Percentiles rank a stretch among this genome's conserved stretches.
These are phyloP conservation scores for Macrosoma leucophasiata DNA, from an alignment of 2,888 invertebrate species.

Conservation along the genomic window DNA sequence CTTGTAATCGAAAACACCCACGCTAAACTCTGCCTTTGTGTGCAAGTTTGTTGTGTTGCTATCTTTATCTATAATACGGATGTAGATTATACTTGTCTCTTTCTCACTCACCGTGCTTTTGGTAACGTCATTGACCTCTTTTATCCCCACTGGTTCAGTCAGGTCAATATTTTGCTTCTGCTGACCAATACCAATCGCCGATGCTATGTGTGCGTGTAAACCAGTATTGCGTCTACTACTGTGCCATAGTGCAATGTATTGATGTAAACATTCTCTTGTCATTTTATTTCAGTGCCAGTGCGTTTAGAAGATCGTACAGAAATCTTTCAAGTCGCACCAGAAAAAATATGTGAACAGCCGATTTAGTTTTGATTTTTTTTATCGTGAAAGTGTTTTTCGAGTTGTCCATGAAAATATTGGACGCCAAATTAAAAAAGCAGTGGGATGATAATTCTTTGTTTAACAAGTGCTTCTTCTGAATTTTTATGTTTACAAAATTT, in stretches of 20 bases:
- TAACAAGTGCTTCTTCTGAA: constrained; percentile 8
- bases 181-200: constrained; percentile 25
- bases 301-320: constrained; percentile 53
- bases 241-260: constrained; percentile 61
- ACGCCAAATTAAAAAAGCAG: constrained; percentile 20
- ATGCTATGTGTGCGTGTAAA: constrained; percentile 45
- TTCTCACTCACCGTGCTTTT: constrained; percentile 32
- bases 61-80: too few relatives aligned
- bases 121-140: constrained; percentile 58
- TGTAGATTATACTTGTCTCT: too few relatives aligned
- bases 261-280: constrained; percentile 68
- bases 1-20: too few relatives aligned
- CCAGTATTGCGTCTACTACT: constrained; percentile 43
- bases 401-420: constrained; percentile 10
- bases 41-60: neutral
- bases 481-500: too few relatives aligned
- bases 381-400: constrained; percentile 21
- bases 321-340: constrained; percentile 41
- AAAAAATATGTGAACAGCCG: constrained; percentile 61
- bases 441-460: constrained; percentile 28
- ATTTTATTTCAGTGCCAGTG: constrained; percentile 67
- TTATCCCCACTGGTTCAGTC: constrained; percentile 36
- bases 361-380: constrained; percentile 29
- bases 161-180: constrained; percentile 46
- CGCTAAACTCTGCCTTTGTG: too few relatives aligned